These are phyloP conservation scores for Novumbra hubbsi DNA, from an alignment of 2,797 vertebrate species.

Conservation along the genomic window DNA sequence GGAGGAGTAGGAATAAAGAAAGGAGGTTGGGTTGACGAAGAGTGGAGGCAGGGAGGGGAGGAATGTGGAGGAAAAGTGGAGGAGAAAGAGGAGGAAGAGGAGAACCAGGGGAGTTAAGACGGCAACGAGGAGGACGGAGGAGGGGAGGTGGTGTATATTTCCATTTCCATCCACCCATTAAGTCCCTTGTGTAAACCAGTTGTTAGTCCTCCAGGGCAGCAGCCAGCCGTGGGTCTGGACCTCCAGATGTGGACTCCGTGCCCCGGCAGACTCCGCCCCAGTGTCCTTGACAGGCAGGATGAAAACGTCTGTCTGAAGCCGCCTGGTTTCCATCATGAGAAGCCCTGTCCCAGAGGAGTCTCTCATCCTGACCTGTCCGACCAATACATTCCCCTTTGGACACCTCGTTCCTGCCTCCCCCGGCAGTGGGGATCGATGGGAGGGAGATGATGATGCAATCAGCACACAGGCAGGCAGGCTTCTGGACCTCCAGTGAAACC, in stretches of 20 bases:
- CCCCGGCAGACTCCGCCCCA: slow-evolving; percentile 22
- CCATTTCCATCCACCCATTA: neutral
- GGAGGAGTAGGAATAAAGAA: slow-evolving; percentile 4
- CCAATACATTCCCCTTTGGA: slow-evolving; percentile 39
- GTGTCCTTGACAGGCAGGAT: slow-evolving; percentile 66
- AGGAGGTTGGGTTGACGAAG: neutral
- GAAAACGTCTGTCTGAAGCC: slow-evolving; percentile 63
- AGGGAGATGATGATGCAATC: neutral
- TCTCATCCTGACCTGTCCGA: slow-evolving; percentile 45
- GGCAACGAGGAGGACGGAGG: too few relatives aligned
- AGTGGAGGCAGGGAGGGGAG: neutral
- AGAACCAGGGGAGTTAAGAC: too few relatives aligned
- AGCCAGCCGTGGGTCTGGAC: slow-evolving; percentile 36
- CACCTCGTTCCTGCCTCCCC: neutral
- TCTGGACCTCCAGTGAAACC: neutral
- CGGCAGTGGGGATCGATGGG: neutral
- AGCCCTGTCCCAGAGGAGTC: slow-evolving; percentile 48
- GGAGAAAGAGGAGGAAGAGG: neutral
- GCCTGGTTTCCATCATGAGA: slow-evolving; percentile 71
- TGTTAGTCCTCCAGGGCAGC: neutral
- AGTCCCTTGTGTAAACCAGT: neutral
- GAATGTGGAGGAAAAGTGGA: neutral
- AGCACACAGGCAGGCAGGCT: neutral
- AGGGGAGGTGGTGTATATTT: neutral
- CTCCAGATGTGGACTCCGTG: slow-evolving; percentile 63